A percentile compares a stretch with the other conserved stretches of the same genome.
These are phyloP conservation scores for Eulimnadia texana DNA, from an alignment of 1,140 invertebrate species.

Conservation along the genomic window DNA sequence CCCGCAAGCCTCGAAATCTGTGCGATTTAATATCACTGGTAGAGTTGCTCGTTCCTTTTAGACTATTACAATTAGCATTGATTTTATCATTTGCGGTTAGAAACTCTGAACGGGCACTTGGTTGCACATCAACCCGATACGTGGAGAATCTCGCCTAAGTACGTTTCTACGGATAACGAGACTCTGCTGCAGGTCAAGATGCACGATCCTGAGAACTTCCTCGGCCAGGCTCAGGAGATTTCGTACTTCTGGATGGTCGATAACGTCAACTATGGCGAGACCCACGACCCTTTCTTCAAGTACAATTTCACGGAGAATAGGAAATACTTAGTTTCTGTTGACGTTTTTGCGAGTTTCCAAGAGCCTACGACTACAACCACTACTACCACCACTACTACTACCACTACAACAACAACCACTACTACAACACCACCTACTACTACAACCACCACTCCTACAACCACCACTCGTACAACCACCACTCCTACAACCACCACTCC, in stretches of 20 bases:
- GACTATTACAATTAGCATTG: not conserved
- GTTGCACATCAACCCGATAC: not conserved
- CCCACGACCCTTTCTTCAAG: conserved; percentile 1
- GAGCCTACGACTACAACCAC: conserved; percentile 11
- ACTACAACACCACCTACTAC: conserved; percentile 7
- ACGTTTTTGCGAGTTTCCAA: conserved; percentile 8
- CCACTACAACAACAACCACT: conserved; percentile 11
- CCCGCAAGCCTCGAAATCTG: not conserved
- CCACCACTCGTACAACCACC: not conserved
- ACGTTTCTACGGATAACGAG: conserved; percentile 12
- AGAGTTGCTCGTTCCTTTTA: not conserved
- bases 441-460: conserved; percentile 8
- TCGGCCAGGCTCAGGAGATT: not conserved
- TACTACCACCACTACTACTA: conserved; percentile 13
- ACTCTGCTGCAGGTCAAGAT: conserved; percentile 6
- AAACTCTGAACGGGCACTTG: conserved; percentile 13
- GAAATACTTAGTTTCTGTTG: conserved; percentile 3
- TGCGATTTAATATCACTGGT: conserved; percentile 10
- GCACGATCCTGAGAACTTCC: conserved; percentile 13
- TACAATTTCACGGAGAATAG: conserved; percentile 15
- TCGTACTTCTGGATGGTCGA: conserved; percentile 8
- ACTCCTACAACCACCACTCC: not conserved
- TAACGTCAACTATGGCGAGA: conserved; percentile 2
- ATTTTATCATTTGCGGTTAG: not conserved
- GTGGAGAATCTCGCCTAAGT: not conserved